phyloP scores from a whole-genome alignment of 2,888 invertebrate species.

The Andrena camellia region DNA sequence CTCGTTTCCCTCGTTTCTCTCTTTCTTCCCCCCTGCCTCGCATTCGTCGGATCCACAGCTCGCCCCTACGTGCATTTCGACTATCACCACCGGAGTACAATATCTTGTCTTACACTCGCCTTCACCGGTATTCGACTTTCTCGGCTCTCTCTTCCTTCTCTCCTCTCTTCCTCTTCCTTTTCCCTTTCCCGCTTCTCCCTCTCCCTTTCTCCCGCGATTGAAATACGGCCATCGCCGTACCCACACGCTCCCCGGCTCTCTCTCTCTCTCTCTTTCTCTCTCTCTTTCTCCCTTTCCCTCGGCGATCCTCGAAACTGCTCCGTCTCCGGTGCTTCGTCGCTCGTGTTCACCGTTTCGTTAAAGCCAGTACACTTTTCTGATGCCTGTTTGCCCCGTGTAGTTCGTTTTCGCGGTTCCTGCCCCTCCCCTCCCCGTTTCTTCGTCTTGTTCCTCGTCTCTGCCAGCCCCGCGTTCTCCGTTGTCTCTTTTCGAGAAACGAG shows the following conservation, averaged over 20 bases:
- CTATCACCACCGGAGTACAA: constrained; percentile 62
- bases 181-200: constrained; percentile 2
- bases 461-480: constrained; percentile 46
- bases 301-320: constrained; percentile 32
- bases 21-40: not conserved
- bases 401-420: constrained; percentile 54
- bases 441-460: constrained; percentile 40
- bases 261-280: constrained; percentile 30
- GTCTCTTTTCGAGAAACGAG: constrained; percentile 64
- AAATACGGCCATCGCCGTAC: constrained; percentile 80
- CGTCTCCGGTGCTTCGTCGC: constrained; percentile 59
- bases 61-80: constrained; percentile 56
- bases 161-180: not conserved
- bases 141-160: constrained; percentile 50
- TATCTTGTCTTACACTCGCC: constrained; percentile 72
- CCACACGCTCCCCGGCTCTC: constrained; percentile 28
- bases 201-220: constrained; percentile 76
- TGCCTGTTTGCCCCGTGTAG: constrained; percentile 50
- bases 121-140: constrained; percentile 79
- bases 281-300: constrained; percentile 25
- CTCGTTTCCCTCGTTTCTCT: not conserved
- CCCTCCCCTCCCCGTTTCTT: constrained; percentile 13
- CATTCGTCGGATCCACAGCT: constrained; percentile 38
- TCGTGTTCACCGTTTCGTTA: constrained; percentile 67
- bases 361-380: constrained; percentile 67